Percentiles rank a stretch among this genome's conserved stretches.
phyloP scores from a whole-genome alignment of 2,888 invertebrate genomes.

The Athrips mouffetella region DNA sequence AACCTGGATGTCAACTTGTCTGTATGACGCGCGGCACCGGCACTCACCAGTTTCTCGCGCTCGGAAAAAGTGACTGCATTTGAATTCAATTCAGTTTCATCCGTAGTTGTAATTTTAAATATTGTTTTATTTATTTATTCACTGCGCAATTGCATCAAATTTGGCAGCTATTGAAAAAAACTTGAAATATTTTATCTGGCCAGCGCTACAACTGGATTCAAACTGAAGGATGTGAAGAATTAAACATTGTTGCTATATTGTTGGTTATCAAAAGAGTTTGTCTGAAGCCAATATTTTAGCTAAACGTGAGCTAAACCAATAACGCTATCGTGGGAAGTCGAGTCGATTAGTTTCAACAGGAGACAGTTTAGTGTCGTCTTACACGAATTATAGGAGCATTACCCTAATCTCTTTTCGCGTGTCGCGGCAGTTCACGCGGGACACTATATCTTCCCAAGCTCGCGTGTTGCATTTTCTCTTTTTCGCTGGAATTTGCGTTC shows the following conservation, averaged over 20 bases:
- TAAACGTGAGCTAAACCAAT: neutral
- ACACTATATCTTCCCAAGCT: constrained; percentile 40
- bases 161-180: too few species aligned
- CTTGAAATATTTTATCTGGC: too few species aligned
- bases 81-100: constrained; percentile 41
- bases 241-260: too few species aligned
- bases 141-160: constrained; percentile 50
- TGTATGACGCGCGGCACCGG: constrained; percentile 35
- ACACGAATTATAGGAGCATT: constrained; percentile 9
- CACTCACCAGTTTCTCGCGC: constrained; percentile 36
- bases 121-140: constrained; percentile 46
- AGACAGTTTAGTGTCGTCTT: constrained; percentile 6
- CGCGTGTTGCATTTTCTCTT: constrained; percentile 45
- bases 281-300: too few species aligned
- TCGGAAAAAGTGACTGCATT: constrained; percentile 39
- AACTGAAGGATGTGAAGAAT: too few species aligned
- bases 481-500: constrained; percentile 48
- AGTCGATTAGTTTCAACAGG: constrained; percentile 6
- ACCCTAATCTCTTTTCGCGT: constrained; percentile 40
- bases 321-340: constrained; percentile 4
- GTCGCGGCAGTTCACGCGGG: constrained; percentile 37
- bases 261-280: neutral
- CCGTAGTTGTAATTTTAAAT: constrained; percentile 34
- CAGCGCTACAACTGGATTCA: too few species aligned
- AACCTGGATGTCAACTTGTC: constrained; percentile 37